Evolutionary conservation across 1,140 invertebrate genomes (phyloP), one percentile per base, ranked within the genome.

Genomic region (Drosophila orosa): DNA sequence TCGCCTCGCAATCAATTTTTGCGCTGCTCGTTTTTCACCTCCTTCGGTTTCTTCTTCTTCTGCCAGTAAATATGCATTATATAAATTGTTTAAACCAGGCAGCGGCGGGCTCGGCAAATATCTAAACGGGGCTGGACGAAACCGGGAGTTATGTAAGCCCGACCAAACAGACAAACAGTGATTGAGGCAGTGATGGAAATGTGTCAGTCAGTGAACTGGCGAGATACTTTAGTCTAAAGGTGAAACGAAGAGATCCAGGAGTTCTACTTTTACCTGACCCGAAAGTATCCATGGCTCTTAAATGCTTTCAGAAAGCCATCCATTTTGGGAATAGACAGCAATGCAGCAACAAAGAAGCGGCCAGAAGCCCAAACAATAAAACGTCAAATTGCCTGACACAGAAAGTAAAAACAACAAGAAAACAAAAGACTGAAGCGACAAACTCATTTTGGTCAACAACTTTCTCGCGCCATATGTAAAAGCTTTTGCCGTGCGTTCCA

Each of bases 351-450:
- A 74, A 62, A 17, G 35, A 31, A n/a, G 35, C 44, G 35, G 55
- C 19, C 37, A 44, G 39, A 58, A 45, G 25, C 52, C 33, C 69
- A 76, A 78, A 87, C 62, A 87, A 82, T 82, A 73, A 82, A 65
- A 47, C 61, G 37, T 50, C 57, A 63, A 78, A 87, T 72, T 63
- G 69, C 47, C 45, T 52, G 77, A 33, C 77, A 69, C 79, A 80
- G 81, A 84, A 58, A 59, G 54, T 44, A 63, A 71, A 65, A 65
- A 76, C 55, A 58, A 61, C 57, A 75, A 45, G 44, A 45, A 84
- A 84, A 82, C 79, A 79, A 86, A 86, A 86, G 79, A 86, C 78
- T 83, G 69, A 83, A 76, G 82, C 79, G 83, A 89, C 82, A 83
- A 86, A 86, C 83, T 77, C 44, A 74, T 74, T 80, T 72, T 67